A percentile compares a stretch with the other conserved stretches of the same genome.
Conservation (phyloP, 2,113 vertebrate genomes). For the Xyliphius kryptos region DNA sequence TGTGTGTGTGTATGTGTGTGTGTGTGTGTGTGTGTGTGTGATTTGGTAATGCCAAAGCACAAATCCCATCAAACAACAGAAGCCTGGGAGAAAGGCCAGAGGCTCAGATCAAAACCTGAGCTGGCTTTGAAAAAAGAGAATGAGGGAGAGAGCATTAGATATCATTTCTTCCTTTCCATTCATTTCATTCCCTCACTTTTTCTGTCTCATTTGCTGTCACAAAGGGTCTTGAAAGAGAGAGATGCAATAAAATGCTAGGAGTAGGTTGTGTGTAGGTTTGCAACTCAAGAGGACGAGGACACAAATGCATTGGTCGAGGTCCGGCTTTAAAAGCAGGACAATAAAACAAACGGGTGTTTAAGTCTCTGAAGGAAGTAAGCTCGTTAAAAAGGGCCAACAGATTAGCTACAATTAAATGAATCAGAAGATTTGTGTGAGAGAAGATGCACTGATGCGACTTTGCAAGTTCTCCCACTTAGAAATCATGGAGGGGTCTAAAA, state of each 20-base stretch:
- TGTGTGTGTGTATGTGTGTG: constrained; percentile 24
- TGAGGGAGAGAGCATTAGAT: constrained; percentile 12
- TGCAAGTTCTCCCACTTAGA: too few species aligned
- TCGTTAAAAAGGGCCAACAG: neutral
- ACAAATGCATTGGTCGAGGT: constrained; percentile 1
- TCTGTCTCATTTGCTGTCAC: neutral
- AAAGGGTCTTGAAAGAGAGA: neutral
- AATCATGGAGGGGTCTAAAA: too few species aligned
- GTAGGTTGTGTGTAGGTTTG: constrained; percentile 16
- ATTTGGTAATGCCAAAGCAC: constrained; percentile 50
- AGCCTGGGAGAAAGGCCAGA: constrained; percentile 59
- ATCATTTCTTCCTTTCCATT: neutral
- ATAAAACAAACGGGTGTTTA: constrained; percentile 10
- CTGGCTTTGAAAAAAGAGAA: constrained; percentile 48
- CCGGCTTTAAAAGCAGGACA: constrained; percentile 25
- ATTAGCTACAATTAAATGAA: constrained; percentile 10
- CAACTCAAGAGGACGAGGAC: constrained; percentile 7
- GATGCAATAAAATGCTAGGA: neutral
- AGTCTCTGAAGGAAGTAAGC: constrained; percentile 23
- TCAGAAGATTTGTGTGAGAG: neutral
- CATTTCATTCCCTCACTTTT: neutral
- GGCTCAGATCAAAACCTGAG: constrained; percentile 55
- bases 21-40: constrained; percentile 31
- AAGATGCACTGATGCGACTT: too few species aligned
- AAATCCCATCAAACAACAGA: constrained; percentile 63